phyloP scores from a whole-genome alignment of 1,140 invertebrate species.

The Heliconius congener region DNA sequence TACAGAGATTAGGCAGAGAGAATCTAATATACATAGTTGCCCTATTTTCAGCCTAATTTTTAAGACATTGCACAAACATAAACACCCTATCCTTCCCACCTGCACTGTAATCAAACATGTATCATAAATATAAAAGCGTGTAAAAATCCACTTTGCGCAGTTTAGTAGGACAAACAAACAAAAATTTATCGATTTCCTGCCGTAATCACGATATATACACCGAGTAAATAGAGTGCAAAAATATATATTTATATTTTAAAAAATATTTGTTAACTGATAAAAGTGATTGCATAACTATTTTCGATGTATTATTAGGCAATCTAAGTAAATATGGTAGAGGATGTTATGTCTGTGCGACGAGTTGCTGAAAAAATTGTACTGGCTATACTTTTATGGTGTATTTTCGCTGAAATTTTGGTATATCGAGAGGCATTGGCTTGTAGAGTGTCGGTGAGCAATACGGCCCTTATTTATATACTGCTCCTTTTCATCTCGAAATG shows the following conservation, averaged over 20 bases:
- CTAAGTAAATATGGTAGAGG: background rate
- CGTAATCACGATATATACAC: slow-evolving; percentile 9
- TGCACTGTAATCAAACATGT: background rate
- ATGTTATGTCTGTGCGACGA: background rate
- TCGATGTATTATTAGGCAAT: background rate
- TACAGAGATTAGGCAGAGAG: no score
- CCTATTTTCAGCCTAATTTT: no score
- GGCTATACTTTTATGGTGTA: no score
- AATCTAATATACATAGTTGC: no score
- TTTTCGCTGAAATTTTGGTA: no score
- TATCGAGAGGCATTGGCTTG: no score
- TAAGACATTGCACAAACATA: no score
- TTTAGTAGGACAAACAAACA: slow-evolving; percentile 25
- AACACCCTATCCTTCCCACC: background rate
- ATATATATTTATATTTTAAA: background rate
- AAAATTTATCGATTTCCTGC: slow-evolving; percentile 6
- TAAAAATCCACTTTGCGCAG: background rate
- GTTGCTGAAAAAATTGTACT: no score
- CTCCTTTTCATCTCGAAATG: no score
- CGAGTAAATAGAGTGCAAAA: background rate
- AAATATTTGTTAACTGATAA: background rate
- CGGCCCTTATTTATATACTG: no score
- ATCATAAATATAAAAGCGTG: background rate
- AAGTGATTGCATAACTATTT: background rate
- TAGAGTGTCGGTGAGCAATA: no score